phyloP scores from a whole-genome alignment of 2,113 vertebrate species.

The Brachirus orientalis region DNA sequence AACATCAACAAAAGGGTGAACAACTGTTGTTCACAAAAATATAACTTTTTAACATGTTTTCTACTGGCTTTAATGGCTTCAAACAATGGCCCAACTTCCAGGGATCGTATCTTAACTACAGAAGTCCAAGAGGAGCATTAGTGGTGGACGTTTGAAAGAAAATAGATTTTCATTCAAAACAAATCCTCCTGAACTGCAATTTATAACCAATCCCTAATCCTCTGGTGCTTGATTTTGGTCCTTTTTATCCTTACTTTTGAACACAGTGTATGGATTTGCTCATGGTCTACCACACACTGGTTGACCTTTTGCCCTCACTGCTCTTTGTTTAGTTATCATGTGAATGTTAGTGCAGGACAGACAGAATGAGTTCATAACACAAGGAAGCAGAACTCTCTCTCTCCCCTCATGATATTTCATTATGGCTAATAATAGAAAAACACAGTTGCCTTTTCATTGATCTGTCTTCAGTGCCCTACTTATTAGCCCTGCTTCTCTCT shows the following conservation, averaged over 20 bases:
- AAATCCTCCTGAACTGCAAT: too few relatives aligned
- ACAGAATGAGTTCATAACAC: slow-evolving; percentile 25
- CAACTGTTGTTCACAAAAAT: too few relatives aligned
- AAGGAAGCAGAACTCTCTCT: slow-evolving; percentile 31
- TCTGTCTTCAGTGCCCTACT: slow-evolving; percentile 68
- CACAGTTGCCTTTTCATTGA: slow-evolving; percentile 72
- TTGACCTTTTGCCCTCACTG: slow-evolving; percentile 9
- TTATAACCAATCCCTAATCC: too few relatives aligned
- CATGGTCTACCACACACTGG: not conserved
- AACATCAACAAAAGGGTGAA: too few relatives aligned
- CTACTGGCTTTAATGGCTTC: too few relatives aligned
- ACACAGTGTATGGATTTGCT: too few relatives aligned
- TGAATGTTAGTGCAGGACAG: slow-evolving; percentile 14
- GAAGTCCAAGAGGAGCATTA: too few relatives aligned
- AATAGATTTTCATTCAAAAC: too few relatives aligned
- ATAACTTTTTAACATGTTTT: too few relatives aligned
- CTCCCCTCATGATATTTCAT: slow-evolving; percentile 72
- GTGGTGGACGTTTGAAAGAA: too few relatives aligned
- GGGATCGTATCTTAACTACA: too few relatives aligned
- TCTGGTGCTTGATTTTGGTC: not conserved
- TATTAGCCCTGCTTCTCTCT: slow-evolving; percentile 27
- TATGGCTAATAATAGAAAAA: slow-evolving; percentile 75
- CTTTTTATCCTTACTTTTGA: not conserved
- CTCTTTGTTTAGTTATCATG: slow-evolving; percentile 10
- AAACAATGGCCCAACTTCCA: too few relatives aligned